Evolutionary conservation across 2,113 vertebrate species (phyloP).

Genomic region (Halichoeres trimaculatus): DNA sequence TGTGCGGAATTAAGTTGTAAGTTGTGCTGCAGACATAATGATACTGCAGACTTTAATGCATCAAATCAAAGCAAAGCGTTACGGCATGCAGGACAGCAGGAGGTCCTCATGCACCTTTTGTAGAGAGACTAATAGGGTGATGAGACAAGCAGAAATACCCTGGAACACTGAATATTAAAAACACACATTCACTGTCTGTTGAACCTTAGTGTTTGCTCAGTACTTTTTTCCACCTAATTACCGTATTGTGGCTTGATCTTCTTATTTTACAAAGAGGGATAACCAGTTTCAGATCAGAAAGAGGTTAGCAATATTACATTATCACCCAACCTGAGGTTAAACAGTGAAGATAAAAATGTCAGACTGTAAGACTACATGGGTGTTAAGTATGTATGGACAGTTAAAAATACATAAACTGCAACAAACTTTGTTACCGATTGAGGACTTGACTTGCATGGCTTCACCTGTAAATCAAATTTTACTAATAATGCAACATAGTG

Average conservation of each 20-base stretch:
- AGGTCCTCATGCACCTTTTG: background rate
- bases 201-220: background rate
- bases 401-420: too few relatives aligned
- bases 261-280: too few relatives aligned
- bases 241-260: background rate
- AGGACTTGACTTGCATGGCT: too few relatives aligned
- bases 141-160: background rate
- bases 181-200: background rate
- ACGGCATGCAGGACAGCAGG: background rate
- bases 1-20: slow-evolving; percentile 23
- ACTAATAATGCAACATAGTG: too few relatives aligned
- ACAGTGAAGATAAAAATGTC: too few relatives aligned
- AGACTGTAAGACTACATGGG: too few relatives aligned
- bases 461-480: too few relatives aligned
- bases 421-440: too few relatives aligned
- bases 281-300: too few relatives aligned
- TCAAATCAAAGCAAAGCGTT: background rate
- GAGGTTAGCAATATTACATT: too few relatives aligned
- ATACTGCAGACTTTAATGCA: background rate
- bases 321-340: too few relatives aligned
- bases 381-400: too few relatives aligned
- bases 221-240: background rate
- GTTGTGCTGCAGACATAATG: slow-evolving; percentile 5
- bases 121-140: background rate
- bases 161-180: background rate